phyloP scores from a whole-genome alignment of 1,140 invertebrate species.

The Sminthurides bifidus region DNA sequence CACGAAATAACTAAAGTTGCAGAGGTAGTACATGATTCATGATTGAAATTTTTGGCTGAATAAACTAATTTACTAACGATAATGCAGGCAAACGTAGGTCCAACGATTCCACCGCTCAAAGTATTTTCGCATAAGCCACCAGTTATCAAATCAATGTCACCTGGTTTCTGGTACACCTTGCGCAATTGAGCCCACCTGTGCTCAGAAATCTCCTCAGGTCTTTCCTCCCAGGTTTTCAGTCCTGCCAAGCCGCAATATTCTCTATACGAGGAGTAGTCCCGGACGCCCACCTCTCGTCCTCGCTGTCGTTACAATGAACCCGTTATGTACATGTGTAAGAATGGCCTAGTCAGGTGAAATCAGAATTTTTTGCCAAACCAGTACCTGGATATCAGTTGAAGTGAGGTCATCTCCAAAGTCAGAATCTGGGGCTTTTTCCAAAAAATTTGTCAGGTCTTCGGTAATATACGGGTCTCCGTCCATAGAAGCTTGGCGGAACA shows the following conservation, averaged over 20 bases:
- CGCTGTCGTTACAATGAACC: too few relatives aligned
- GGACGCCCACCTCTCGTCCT: slow-evolving; percentile 50
- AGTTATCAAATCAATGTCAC: slow-evolving; percentile 47
- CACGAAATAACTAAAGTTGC: too few relatives aligned
- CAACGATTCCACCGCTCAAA: slow-evolving; percentile 38
- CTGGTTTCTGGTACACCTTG: slow-evolving; percentile 39
- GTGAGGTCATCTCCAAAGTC: slow-evolving; percentile 29
- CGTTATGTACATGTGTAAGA: too few relatives aligned
- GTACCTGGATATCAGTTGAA: slow-evolving; percentile 26
- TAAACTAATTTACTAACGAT: background rate
- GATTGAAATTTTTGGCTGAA: background rate
- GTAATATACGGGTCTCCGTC: slow-evolving; percentile 27
- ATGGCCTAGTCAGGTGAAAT: slow-evolving; percentile 34
- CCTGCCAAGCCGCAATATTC: slow-evolving; percentile 44
- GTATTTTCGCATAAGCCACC: slow-evolving; percentile 44
- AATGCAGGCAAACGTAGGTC: slow-evolving; percentile 45
- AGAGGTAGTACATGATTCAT: background rate
- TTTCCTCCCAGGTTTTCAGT: slow-evolving; percentile 58
- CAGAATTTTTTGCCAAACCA: slow-evolving; percentile 34
- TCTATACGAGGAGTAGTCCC: slow-evolving; percentile 49
- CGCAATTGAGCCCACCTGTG: slow-evolving; percentile 37
- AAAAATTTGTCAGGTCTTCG: slow-evolving; percentile 26
- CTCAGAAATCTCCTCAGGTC: slow-evolving; percentile 46
- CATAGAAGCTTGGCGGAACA: slow-evolving; percentile 21
- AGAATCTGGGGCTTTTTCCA: slow-evolving; percentile 11